A percentile compares a stretch with the other conserved stretches of the same genome.
Evolutionary conservation across 2,888 invertebrate genomes (phyloP).

Genomic region (Phortica magna): DNA sequence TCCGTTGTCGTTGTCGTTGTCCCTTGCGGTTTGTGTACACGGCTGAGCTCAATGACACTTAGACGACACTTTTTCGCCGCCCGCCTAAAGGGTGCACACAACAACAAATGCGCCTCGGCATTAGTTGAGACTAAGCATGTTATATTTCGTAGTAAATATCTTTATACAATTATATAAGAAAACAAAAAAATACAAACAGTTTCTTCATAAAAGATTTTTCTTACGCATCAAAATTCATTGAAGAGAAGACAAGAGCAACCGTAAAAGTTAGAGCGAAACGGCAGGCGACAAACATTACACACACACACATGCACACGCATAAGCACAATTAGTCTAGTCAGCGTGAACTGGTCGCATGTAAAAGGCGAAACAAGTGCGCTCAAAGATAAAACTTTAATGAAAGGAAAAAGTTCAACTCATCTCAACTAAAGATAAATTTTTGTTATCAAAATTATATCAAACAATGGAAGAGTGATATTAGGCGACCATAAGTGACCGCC

Average conservation of each 20-base stretch:
- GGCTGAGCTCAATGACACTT: no score
- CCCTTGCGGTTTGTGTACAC: not conserved
- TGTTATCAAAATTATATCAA: not conserved
- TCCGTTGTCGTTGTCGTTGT: not conserved
- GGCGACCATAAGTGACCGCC: not conserved
- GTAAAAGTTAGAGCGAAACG: no score
- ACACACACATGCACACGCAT: no score
- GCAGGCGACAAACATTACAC: no score
- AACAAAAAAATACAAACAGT: no score
- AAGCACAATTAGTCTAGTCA: no score
- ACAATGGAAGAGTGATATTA: not conserved
- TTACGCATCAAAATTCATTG: not conserved
- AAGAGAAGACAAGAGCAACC: not conserved
- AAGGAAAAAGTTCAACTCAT: constrained; percentile 66
- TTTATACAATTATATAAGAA: not conserved
- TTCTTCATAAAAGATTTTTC: no score
- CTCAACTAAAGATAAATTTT: constrained; percentile 60
- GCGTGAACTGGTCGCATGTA: no score
- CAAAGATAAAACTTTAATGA: constrained; percentile 60
- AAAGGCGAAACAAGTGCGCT: not conserved
- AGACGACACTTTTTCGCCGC: no score
- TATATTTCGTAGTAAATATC: no score
- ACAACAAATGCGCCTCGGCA: not conserved
- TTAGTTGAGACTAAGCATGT: not conserved
- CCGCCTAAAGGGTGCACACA: not conserved